Conservation (phyloP, 2,888 invertebrate species). For the Philopedon plagiatum region DNA sequence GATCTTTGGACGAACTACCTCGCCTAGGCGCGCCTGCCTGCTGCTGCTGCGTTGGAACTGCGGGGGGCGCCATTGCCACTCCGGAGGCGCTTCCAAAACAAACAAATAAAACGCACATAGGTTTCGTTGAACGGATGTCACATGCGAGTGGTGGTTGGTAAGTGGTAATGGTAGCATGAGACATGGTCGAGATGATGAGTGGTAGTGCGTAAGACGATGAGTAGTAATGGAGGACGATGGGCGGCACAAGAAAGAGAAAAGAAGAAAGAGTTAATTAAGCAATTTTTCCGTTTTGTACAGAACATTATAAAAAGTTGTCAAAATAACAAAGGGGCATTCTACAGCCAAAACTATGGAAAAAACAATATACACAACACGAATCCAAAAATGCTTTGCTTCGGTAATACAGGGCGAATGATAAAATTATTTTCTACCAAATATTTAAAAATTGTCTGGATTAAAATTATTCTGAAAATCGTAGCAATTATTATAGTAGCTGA, state of each 20-base stretch:
- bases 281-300: too few species aligned
- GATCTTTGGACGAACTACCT: conserved; percentile 69
- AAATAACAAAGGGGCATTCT: too few species aligned
- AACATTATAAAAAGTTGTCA: too few species aligned
- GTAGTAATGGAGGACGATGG: conserved; percentile 22
- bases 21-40: conserved; percentile 74
- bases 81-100: conserved; percentile 71
- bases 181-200: conserved; percentile 18
- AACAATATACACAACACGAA: too few species aligned
- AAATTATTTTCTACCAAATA: too few species aligned
- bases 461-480: too few species aligned
- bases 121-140: conserved; percentile 55
- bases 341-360: too few species aligned
- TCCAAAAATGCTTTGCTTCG: too few species aligned
- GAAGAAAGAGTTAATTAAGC: conserved; percentile 43
- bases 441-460: too few species aligned
- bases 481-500: too few species aligned
- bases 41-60: conserved; percentile 66
- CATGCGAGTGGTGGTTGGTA: conserved; percentile 8
- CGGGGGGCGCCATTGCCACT: conserved; percentile 72
- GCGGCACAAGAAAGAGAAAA: conserved; percentile 17
- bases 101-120: conserved; percentile 67
- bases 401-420: too few species aligned
- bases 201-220: conserved; percentile 23
- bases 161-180: conserved; percentile 23